A percentile compares a stretch with the other conserved stretches of the same genome.
These are phyloP conservation scores for Pogonophryne albipinna DNA, from an alignment of 2,797 vertebrate genomes.

Conservation along the genomic window DNA sequence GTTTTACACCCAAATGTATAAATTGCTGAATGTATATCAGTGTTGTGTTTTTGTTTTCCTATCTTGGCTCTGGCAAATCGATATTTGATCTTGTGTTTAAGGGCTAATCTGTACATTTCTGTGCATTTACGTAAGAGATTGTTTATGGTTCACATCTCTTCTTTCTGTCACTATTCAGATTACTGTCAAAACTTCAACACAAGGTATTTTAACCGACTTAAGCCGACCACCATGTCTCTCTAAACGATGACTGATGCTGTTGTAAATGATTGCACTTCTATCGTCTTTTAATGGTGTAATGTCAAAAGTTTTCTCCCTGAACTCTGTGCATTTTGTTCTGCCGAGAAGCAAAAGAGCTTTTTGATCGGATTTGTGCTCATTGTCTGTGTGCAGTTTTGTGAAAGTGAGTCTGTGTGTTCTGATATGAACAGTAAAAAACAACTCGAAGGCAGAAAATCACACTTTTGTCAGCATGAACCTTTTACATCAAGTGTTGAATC, in stretches of 20 bases:
- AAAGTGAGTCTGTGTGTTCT: conserved; percentile 50
- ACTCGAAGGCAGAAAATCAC: conserved; percentile 27
- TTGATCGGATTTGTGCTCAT: conserved; percentile 56
- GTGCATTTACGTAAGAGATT: conserved; percentile 45
- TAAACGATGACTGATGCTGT: conserved; percentile 46
- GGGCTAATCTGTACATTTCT: conserved; percentile 72
- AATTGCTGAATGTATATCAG: conserved; percentile 47
- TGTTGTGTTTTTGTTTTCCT: conserved; percentile 58
- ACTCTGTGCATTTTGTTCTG: conserved; percentile 71
- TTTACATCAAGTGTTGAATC: conserved; percentile 18
- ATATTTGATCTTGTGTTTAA: conserved; percentile 67
- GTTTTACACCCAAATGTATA: conserved; percentile 57
- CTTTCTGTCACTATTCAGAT: conserved; percentile 35
- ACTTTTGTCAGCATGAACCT: conserved; percentile 22
- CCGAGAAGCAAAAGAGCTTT: conserved; percentile 49
- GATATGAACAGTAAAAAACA: conserved; percentile 54
- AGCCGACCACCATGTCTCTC: conserved; percentile 9
- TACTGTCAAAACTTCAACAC: conserved; percentile 17
- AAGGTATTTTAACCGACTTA: conserved; percentile 17
- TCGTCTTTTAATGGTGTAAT: conserved; percentile 46
- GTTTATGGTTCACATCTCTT: conserved; percentile 34
- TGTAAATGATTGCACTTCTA: conserved; percentile 54
- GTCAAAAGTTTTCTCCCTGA: conserved; percentile 46
- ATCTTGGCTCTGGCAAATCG: conserved; percentile 48
- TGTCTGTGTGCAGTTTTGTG: conserved; percentile 57